Conservation (phyloP, 2,888 invertebrate species). For the Pocota personata region DNA sequence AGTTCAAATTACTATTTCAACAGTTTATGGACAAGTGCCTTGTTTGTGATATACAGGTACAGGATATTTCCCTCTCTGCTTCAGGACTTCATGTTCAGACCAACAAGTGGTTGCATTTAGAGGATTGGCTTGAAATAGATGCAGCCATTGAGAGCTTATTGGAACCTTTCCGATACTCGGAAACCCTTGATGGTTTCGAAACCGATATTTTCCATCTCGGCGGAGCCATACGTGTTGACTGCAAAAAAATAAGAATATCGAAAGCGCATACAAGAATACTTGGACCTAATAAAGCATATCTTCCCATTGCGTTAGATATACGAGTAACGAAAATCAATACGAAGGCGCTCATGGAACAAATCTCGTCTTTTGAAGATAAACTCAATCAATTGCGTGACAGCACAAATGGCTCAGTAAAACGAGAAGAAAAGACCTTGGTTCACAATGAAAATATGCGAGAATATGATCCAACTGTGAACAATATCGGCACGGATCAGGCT, state of each 20-base stretch:
- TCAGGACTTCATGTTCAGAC: slow-evolving; percentile 43
- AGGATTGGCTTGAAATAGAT: slow-evolving; percentile 69
- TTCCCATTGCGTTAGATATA: slow-evolving; percentile 48
- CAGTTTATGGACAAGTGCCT: slow-evolving; percentile 65
- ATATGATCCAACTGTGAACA: slow-evolving; percentile 53
- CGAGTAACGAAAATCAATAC: slow-evolving; percentile 39
- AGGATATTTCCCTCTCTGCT: slow-evolving; percentile 24
- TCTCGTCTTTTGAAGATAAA: slow-evolving; percentile 31
- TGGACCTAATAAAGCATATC: slow-evolving; percentile 33
- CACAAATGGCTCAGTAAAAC: neutral
- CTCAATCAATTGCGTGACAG: neutral
- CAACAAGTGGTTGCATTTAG: slow-evolving; percentile 72
- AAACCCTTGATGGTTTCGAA: slow-evolving; percentile 56
- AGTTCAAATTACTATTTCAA: neutral
- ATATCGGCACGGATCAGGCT: neutral
- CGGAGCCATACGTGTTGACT: slow-evolving; percentile 56
- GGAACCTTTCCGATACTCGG: slow-evolving; percentile 13
- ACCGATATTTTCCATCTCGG: slow-evolving; percentile 35
- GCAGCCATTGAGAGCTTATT: slow-evolving; percentile 46
- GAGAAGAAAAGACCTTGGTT: neutral
- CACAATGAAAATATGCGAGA: slow-evolving; percentile 39
- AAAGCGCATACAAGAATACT: slow-evolving; percentile 43
- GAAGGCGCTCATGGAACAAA: slow-evolving; percentile 40
- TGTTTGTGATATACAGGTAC: slow-evolving; percentile 62
- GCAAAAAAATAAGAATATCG: slow-evolving; percentile 38